Evolutionary conservation across 92 coral and sea anemone species (phyloP).

Genomic region (Montipora capitata): DNA sequence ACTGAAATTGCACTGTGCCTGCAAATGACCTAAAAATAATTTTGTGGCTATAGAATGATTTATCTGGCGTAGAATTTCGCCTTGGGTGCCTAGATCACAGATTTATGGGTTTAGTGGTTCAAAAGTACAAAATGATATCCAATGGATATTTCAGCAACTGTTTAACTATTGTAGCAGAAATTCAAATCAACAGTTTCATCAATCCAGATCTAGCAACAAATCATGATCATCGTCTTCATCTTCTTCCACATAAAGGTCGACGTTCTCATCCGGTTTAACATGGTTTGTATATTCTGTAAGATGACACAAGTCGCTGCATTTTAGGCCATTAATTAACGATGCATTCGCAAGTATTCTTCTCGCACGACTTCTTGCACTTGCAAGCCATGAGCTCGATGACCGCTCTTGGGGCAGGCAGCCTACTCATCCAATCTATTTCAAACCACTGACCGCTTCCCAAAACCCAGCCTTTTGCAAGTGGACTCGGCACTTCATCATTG

Average conservation of each 20-base stretch:
- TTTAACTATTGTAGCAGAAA: too few relatives aligned
- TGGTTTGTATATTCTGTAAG: slow-evolving; percentile 24
- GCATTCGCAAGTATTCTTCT: slow-evolving; percentile 47
- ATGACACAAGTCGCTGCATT: slow-evolving; percentile 51
- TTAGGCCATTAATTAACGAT: slow-evolving; percentile 45
- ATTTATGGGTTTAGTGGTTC: neutral
- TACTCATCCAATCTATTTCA: slow-evolving; percentile 62
- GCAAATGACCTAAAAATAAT: neutral
- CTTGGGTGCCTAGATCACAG: neutral
- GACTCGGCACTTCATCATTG: slow-evolving; percentile 39
- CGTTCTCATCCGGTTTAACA: neutral
- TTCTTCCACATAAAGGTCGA: neutral
- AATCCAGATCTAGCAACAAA: neutral
- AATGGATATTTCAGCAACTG: neutral
- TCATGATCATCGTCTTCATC: slow-evolving; percentile 18
- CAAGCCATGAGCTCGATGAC: slow-evolving; percentile 66
- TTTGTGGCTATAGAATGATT: neutral
- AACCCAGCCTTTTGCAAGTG: slow-evolving; percentile 53
- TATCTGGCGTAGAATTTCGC: neutral
- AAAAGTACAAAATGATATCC: too few relatives aligned
- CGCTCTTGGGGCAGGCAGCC: slow-evolving; percentile 55
- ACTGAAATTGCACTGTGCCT: neutral
- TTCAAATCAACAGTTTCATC: neutral
- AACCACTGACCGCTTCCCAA: slow-evolving; percentile 8
- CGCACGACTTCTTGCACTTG: slow-evolving; percentile 48